Evolutionary conservation across 2,797 vertebrate species (phyloP), one percentile per base, ranked within the genome.

Genomic region (Poecile montanus): DNA sequence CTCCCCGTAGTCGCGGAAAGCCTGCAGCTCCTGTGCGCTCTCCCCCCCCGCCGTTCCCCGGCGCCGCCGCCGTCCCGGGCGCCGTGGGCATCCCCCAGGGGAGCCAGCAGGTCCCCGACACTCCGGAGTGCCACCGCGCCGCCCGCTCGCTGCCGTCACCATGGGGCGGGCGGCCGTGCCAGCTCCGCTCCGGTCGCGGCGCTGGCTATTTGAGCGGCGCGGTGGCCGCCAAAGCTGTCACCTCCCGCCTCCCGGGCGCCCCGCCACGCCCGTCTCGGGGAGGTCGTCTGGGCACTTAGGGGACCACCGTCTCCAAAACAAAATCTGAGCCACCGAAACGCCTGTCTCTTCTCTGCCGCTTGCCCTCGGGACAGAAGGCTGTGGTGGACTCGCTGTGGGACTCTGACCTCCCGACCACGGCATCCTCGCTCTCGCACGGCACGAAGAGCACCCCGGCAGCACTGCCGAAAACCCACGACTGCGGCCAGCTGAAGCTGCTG

Each of bases 1-100:
- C 89, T 98, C 98, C 2, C 99, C 99, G 66, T 99, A 99, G 61
- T 99, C 98, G 21, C 97, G 98, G 94, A 97, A 97, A 45, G 67
- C 96, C 79, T 98, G 98, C 92, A 98, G 98, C 50, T 96, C 98
- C 22, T 97, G 94, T 5, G n/a, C 45, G 32, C 16, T 70, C 17
- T 11, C 27, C 44, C 8, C 56, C 11, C 4, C n/a, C 45, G 44
- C 27, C n/a, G 36, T 3, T 10, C 17, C 32, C 76, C 25, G 50
- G 6, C 72, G 72, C 54, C 32, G 48, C 53, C 38, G 54, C 51
- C 79, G 63, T 5, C 32, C 7, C 40, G 53, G 32, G 14, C 47
- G 60, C n/a, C 12, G 26, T 12, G 58, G 78, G 44, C 78, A 87
- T 90, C 20, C 21, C 40, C 34, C 53, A 16, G 71, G 38, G 29